Evolutionary conservation across 2,888 invertebrate species (phyloP).

Genomic region (Cenopis cana): DNA sequence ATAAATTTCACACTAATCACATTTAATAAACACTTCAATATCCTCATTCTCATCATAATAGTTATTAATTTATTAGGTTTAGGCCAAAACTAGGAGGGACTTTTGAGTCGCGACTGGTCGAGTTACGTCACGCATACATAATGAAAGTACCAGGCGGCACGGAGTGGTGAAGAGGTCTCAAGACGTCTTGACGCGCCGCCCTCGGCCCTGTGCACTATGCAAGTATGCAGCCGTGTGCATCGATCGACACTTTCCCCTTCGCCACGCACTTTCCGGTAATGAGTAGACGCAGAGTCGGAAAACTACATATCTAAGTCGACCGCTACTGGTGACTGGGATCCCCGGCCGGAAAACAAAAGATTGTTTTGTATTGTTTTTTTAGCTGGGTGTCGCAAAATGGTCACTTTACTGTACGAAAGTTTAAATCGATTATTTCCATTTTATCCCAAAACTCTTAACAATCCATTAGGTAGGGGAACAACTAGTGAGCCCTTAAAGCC

Average conservation of each 20-base stretch:
- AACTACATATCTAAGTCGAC: no score
- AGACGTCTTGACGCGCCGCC: constrained; percentile 59
- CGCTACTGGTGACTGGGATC: no score
- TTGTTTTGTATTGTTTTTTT: no score
- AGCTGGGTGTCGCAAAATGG: not conserved
- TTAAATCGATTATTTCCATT: not conserved
- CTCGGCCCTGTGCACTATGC: constrained; percentile 74
- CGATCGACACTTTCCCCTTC: constrained; percentile 73
- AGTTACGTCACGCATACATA: constrained; percentile 32
- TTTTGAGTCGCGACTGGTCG: constrained; percentile 27
- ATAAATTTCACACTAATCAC: not conserved
- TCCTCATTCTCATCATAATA: not conserved
- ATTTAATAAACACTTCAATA: constrained; percentile 8
- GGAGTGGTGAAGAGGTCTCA: constrained; percentile 51
- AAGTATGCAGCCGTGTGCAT: constrained; percentile 71
- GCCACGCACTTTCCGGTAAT: constrained; percentile 50
- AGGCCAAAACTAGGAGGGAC: not conserved
- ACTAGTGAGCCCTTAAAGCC: constrained; percentile 2
- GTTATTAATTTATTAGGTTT: no score
- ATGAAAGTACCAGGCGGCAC: constrained; percentile 57
- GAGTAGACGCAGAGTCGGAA: constrained; percentile 24
- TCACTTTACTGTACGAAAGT: not conserved
- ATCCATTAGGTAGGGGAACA: not conserved
- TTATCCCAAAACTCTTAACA: constrained; percentile 8
- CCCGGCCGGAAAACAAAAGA: no score